phyloP scores from a whole-genome alignment of 2,888 invertebrate species.

The Heliconius ethilla region DNA sequence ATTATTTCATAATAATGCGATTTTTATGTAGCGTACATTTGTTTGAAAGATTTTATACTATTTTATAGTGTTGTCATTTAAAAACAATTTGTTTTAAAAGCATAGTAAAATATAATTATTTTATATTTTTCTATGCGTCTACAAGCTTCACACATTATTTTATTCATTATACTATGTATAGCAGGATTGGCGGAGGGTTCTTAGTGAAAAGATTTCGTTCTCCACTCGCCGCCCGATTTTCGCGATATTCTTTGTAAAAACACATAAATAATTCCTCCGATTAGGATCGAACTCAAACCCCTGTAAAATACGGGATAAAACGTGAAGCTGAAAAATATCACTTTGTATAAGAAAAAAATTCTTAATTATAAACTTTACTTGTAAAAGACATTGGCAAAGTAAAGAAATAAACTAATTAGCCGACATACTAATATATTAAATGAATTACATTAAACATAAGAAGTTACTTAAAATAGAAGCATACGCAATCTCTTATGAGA shows the following conservation, averaged over 20 bases:
- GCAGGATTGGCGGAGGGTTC: no score
- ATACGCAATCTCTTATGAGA: conserved; percentile 5
- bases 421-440: neutral
- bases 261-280: neutral
- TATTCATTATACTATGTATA: no score
- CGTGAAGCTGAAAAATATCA: no score
- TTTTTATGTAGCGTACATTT: neutral
- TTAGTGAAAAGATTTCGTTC: neutral
- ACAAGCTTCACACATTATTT: no score
- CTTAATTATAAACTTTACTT: neutral
- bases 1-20: neutral
- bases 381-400: neutral
- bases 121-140: no score
- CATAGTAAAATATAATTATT: no score
- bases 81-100: no score
- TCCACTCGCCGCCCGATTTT: neutral
- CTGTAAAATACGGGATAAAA: no score
- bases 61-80: no score
- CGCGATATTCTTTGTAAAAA: neutral
- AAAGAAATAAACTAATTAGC: neutral
- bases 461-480: conserved; percentile 12
- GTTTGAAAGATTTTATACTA: neutral
- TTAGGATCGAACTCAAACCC: no score
- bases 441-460: neutral
- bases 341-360: no score